Evolutionary conservation across 2,113 vertebrate species (phyloP).

Genomic region (human): GRCh38 chr7:126228501-126229000

Average conservation of each 20-base stretch:
- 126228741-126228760: not conserved
- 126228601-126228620: conserved; percentile 4
- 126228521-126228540: conserved; percentile 22
- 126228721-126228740: not conserved
- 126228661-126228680: conserved; percentile 61
- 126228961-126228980: not conserved
- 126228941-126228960: not conserved
- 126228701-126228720: conserved; percentile 20
- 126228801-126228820: not conserved
- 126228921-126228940: not conserved
- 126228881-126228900: not conserved
- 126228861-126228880: not conserved
- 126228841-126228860: not conserved
- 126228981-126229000: not conserved
- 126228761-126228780: not conserved
- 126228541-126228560: conserved; percentile 58
- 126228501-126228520: conserved; percentile 35
- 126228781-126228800: not conserved
- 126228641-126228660: conserved; percentile 56
- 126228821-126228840: not conserved
- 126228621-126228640: conserved; percentile 35
- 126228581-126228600: not conserved
- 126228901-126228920: not conserved
- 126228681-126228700: conserved; percentile 30
- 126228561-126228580: not conserved